phyloP scores from a whole-genome alignment of 92 coral and sea anemone species.

The Palythoa grandiflora region DNA sequence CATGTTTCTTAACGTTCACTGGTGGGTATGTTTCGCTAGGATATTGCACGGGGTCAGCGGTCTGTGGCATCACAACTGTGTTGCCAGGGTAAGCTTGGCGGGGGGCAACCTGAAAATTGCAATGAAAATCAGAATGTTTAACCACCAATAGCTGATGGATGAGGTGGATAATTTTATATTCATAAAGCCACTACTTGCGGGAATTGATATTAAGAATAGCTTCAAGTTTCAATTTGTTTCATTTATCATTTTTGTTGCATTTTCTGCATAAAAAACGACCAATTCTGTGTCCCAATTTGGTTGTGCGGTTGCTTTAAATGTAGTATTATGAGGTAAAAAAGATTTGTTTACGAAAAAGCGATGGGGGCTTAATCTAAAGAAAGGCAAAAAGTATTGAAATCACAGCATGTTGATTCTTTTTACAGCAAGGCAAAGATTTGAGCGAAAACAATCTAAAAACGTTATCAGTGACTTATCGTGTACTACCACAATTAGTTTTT shows the following conservation, averaged over 20 bases:
- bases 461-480: no score
- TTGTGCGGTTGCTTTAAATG: not conserved
- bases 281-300: not conserved
- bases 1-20: not conserved
- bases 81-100: not conserved
- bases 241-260: no score
- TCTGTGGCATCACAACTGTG: constrained; percentile 20
- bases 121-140: not conserved
- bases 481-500: no score
- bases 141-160: not conserved
- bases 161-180: not conserved
- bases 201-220: no score
- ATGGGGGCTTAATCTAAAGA: not conserved
- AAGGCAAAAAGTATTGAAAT: no score
- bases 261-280: not conserved
- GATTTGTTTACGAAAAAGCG: not conserved
- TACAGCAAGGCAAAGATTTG: no score
- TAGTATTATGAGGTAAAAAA: not conserved
- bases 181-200: not conserved
- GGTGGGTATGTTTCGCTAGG: constrained; percentile 17
- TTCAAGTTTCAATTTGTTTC: no score
- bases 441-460: no score
- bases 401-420: no score
- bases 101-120: not conserved
- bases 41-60: constrained; percentile 12